A percentile compares a stretch with the other conserved stretches of the same genome.
Evolutionary conservation across 2,888 invertebrate species (phyloP).

Genomic region (Phalangium opilio): DNA sequence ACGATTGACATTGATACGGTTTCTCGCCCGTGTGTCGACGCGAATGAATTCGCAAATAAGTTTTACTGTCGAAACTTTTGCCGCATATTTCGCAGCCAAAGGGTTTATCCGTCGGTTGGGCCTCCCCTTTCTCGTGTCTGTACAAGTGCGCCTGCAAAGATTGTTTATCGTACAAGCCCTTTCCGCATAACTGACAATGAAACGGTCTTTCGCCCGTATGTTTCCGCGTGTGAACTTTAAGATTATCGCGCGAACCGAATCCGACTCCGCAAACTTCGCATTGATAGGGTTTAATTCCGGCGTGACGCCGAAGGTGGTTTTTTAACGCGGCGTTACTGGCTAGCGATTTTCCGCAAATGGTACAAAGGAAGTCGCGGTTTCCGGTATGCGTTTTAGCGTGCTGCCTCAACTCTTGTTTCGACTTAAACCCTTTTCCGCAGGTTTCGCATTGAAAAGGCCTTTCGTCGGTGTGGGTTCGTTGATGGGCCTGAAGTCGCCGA

Average conservation of each 20-base stretch:
- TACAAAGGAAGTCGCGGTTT: neutral
- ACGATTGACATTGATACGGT: no score
- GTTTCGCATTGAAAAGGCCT: no score
- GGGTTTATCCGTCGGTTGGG: neutral
- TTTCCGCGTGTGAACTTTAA: neutral
- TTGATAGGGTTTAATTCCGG: conserved; percentile 47
- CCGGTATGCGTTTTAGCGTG: conserved; percentile 2
- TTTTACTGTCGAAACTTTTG: neutral
- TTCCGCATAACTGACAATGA: no score
- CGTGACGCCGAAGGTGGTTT: conserved; percentile 41
- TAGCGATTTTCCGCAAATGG: neutral
- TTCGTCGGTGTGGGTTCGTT: no score
- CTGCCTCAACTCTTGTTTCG: neutral
- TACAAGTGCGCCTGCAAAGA: no score
- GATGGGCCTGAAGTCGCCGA: no score
- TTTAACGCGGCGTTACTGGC: conserved; percentile 10
- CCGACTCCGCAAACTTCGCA: conserved; percentile 57
- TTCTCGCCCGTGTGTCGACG: no score
- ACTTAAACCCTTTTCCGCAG: neutral
- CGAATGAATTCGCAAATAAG: neutral
- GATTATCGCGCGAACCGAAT: conserved; percentile 32
- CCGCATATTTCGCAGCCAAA: neutral
- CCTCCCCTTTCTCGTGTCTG: no score
- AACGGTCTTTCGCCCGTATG: conserved; percentile 3
- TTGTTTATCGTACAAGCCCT: no score